phyloP scores from a whole-genome alignment of 2,113 vertebrate genomes.

The Orientallactaga bullata region DNA sequence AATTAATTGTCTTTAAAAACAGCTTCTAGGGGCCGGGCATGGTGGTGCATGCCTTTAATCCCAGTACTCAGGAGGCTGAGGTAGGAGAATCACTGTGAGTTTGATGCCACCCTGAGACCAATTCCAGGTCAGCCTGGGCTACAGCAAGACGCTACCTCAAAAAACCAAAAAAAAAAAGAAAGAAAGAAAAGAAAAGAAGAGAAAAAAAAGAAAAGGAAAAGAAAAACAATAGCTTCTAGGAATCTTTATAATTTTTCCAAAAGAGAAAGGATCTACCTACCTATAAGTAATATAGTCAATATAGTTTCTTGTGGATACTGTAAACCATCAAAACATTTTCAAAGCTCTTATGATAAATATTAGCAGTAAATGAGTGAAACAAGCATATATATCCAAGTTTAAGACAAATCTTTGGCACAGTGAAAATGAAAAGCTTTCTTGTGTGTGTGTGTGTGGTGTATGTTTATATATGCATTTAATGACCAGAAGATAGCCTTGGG shows the following conservation, averaged over 20 bases:
- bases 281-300: background rate
- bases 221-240: background rate
- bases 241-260: background rate
- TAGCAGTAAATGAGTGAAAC: constrained; percentile 23
- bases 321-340: constrained; percentile 31
- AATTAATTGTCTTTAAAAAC: constrained; percentile 45
- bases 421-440: constrained; percentile 18
- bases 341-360: constrained; percentile 16
- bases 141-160: too few species aligned
- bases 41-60: too few species aligned
- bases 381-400: background rate
- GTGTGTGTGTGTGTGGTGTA: background rate
- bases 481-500: too few species aligned
- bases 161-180: too few species aligned
- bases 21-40: background rate
- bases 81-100: too few species aligned
- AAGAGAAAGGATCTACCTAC: background rate
- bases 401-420: background rate
- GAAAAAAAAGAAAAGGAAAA: too few species aligned
- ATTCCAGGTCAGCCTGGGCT: too few species aligned
- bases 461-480: too few species aligned
- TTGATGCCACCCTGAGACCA: too few species aligned
- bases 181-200: too few species aligned
- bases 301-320: background rate
- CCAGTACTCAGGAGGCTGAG: too few species aligned